Conservation (phyloP, 2,888 invertebrate genomes). For the Busseola fusca region DNA sequence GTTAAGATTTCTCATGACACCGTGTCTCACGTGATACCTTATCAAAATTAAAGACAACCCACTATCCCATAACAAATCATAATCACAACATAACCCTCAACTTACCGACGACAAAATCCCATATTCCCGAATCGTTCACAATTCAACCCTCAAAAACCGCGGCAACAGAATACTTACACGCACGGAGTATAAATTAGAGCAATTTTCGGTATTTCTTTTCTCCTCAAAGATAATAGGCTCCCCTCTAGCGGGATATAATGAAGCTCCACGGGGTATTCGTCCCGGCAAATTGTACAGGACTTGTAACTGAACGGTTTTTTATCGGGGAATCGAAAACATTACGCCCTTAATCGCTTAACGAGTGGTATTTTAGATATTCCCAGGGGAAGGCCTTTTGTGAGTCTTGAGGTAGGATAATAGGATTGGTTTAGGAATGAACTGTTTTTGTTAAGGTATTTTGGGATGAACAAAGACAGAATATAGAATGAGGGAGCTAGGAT, state of each 20-base stretch:
- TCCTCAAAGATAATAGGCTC: slow-evolving; percentile 79
- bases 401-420: slow-evolving; percentile 45
- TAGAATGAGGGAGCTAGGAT: neutral
- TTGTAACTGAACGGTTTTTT: slow-evolving; percentile 59
- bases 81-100: slow-evolving; percentile 21
- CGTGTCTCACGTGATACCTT: neutral
- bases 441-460: slow-evolving; percentile 19
- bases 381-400: slow-evolving; percentile 46
- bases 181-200: slow-evolving; percentile 75
- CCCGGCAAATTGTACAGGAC: slow-evolving; percentile 56
- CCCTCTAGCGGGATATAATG: slow-evolving; percentile 79
- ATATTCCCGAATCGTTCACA: slow-evolving; percentile 11
- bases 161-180: slow-evolving; percentile 59
- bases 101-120: slow-evolving; percentile 27
- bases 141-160: slow-evolving; percentile 30
- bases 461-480: neutral
- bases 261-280: slow-evolving; percentile 74
- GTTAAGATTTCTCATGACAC: neutral
- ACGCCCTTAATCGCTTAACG: slow-evolving; percentile 70
- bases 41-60: slow-evolving; percentile 7
- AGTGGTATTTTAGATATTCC: slow-evolving; percentile 64
- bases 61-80: neutral
- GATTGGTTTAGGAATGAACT: slow-evolving; percentile 25
- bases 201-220: slow-evolving; percentile 82
- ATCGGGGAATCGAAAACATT: slow-evolving; percentile 69